Base-by-base conservation (phyloP, 2,888 invertebrate species). In the Pinctada fucata region DNA sequence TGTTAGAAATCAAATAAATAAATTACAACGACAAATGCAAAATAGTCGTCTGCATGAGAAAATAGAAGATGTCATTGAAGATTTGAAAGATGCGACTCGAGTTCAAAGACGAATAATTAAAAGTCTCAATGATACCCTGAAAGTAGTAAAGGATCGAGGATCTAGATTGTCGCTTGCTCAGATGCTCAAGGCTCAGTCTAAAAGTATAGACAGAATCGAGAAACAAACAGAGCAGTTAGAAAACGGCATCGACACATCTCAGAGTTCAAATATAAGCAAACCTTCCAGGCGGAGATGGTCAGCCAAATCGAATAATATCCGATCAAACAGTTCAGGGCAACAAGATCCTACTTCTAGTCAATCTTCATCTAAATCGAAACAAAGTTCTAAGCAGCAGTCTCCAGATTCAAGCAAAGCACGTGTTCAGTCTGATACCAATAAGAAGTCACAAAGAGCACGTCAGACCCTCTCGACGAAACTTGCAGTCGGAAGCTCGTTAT, bases 71-170 rank as follows among this genome's bases (percentile, higher is more conserved):
- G 47, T 31, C n/a, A 75, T 45, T 6, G 8, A 69, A n/a, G 69
- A 63, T 66, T 16, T 45, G 8, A n/a, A 69, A 63, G 48, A 51
- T 8, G 45, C 52, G 10, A 58, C 52, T n/a, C 63, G 69, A 51
- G 49, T 69, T 31, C 70, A 63, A 47, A 50, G 50, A 50, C 48
- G 70, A 64, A 65, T 76, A 58, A 49, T 75, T 10, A 45, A 63
- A 48, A 75, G 58, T 16, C 6, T 70, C 8, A 76, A 71, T 16
- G 45, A 71, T 31, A 13, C 63, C 8, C 48, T 69, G 5, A 58
- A 72, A 8, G 45, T 8, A 5, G 58, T 58, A 6, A 58, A 58
- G 13, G 58, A 58, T 58, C 8, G 6, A 10, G 8, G 8, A 58
- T 58, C 58, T 13, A 6, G 13, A 13, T 10, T 10, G 13, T 13